These are phyloP conservation scores for Echinops telfairi DNA, from an alignment of 2,113 vertebrate species.

Conservation along the genomic window DNA sequence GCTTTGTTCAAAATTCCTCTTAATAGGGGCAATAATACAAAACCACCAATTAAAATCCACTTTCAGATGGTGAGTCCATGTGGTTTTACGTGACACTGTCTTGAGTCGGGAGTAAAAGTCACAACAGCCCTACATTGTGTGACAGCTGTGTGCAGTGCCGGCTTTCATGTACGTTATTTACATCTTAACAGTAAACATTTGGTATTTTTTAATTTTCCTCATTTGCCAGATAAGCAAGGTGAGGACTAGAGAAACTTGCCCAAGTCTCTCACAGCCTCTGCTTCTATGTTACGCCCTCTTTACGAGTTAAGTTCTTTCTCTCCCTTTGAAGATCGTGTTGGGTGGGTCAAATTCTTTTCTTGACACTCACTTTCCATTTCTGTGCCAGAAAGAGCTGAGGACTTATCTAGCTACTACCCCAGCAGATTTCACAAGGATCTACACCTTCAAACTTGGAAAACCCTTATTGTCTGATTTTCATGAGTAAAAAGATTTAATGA, in stretches of 20 bases:
- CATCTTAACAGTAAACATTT: no score
- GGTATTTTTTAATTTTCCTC: no score
- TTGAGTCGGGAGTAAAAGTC: slow-evolving; percentile 1
- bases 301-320: slow-evolving; percentile 16
- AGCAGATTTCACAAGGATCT: neutral
- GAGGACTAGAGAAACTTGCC: no score
- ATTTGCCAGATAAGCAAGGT: no score
- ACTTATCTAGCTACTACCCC: neutral
- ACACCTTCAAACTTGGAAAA: neutral
- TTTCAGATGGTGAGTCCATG: slow-evolving; percentile 20
- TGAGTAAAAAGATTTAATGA: slow-evolving; percentile 15
- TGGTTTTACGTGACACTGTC: slow-evolving; percentile 29
- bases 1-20: neutral
- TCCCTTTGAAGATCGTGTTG: neutral
- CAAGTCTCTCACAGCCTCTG: neutral
- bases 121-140: neutral
- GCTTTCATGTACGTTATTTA: no score
- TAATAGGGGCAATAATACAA: slow-evolving; percentile 21
- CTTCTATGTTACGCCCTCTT: neutral
- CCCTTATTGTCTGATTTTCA: neutral
- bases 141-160: no score
- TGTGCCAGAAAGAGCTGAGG: neutral
- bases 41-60: neutral
- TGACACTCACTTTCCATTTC: slow-evolving; percentile 15
- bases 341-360: slow-evolving; percentile 5